phyloP scores from a whole-genome alignment of 2,113 vertebrate genomes.

The Entomyzon cyanotis region DNA sequence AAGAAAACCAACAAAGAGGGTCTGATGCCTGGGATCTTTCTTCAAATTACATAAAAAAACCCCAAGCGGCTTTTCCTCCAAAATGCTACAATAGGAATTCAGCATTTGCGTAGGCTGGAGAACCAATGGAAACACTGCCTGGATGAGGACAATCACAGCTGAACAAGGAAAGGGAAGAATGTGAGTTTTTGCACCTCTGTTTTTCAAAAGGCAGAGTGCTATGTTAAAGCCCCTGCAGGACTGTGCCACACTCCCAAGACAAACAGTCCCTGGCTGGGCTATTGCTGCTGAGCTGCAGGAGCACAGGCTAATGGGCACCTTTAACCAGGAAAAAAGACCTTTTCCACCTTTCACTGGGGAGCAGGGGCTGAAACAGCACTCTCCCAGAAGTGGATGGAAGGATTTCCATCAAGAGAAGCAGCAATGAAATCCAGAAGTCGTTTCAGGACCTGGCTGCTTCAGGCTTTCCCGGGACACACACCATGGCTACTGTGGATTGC shows the following conservation, averaged over 20 bases:
- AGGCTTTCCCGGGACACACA: not conserved
- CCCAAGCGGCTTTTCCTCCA: not conserved
- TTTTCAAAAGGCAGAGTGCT: not conserved
- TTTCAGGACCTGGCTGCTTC: not conserved
- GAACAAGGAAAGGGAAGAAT: not conserved
- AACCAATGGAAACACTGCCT: not conserved
- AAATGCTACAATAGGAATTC: not conserved
- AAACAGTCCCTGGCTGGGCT: not conserved
- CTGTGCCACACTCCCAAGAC: not conserved
- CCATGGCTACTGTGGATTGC: accelerated
- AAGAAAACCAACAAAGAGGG: not conserved
- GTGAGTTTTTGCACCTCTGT: not conserved
- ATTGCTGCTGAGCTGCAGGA: not conserved
- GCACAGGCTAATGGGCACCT: not conserved
- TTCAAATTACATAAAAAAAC: not conserved
- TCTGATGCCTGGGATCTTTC: not conserved
- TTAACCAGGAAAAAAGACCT: not conserved
- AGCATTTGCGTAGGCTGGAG: accelerated
- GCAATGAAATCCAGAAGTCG: not conserved
- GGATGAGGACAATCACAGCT: not conserved
- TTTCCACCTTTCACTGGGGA: not conserved
- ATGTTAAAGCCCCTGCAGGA: not conserved
- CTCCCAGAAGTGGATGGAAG: not conserved
- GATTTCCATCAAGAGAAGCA: not conserved
- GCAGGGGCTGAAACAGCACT: not conserved